Percentiles rank a stretch among this genome's conserved stretches.
Conservation (phyloP, 1,140 invertebrate genomes). For the Marisa cornuarietis region DNA sequence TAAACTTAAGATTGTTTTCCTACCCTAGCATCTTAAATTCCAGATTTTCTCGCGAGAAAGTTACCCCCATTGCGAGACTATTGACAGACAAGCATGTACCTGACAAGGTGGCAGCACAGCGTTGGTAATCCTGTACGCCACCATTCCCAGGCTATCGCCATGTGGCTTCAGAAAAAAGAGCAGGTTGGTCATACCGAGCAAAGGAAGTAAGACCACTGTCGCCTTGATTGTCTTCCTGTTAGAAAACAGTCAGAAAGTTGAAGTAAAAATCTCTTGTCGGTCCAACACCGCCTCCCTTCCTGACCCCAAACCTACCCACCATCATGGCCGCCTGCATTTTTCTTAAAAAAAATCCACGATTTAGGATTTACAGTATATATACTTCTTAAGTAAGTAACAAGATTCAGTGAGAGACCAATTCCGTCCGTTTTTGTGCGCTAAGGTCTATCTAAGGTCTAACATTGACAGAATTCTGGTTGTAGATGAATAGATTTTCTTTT, state of each 20-base stretch:
- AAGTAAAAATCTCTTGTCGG: too few relatives aligned
- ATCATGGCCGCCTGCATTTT: too few relatives aligned
- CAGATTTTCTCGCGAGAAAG: background rate
- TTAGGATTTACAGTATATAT: too few relatives aligned
- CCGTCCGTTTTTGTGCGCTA: too few relatives aligned
- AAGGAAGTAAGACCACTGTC: conserved; percentile 70
- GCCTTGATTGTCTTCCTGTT: conserved; percentile 71
- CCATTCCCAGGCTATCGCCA: conserved; percentile 55
- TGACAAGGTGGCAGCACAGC: conserved; percentile 69
- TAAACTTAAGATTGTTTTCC: background rate
- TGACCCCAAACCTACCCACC: too few relatives aligned
- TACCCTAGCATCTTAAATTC: background rate
- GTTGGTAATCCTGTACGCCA: conserved; percentile 68
- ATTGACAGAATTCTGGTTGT: too few relatives aligned
- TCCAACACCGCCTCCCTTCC: too few relatives aligned
- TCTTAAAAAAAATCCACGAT: too few relatives aligned
- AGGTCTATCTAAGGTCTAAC: too few relatives aligned
- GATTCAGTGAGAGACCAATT: too few relatives aligned
- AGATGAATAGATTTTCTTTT: too few relatives aligned
- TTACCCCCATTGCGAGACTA: conserved; percentile 24
- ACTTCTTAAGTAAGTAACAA: too few relatives aligned
- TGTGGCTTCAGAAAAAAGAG: conserved; percentile 69
- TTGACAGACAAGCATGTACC: conserved; percentile 53
- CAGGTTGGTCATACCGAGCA: conserved; percentile 71
- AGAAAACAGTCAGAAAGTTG: background rate